Base-by-base conservation (phyloP, 2,797 vertebrate species). In the Myotis planiceps region DNA sequence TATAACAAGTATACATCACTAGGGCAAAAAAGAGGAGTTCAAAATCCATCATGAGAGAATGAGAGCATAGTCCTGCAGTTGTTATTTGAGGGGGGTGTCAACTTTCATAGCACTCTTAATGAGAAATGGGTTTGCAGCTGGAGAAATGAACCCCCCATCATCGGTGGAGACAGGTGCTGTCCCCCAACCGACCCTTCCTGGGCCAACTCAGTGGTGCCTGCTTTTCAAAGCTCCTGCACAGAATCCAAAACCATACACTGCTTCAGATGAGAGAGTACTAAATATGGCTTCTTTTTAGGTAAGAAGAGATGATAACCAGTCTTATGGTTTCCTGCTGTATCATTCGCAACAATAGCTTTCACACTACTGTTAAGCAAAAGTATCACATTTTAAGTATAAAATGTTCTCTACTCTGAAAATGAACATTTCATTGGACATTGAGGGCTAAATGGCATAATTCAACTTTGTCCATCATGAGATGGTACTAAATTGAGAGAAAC, bases 261-360 rank as follows among this genome's bases (percentile, higher is more conserved):
- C 29, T 47, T 78, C 53, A 68, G 34, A 53, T 42, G 75, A 79
- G 34, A 84, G 68, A 66, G 60, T 14, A 25, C 29, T 58, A 37
- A 49, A 76, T 45, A 55, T 19, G 27, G 83, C 39, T 95, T 88
- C 68, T 80, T 83, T 83, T 89, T 75, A 94, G 74, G 45, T 76
- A 72, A 55, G 79, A 72, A 55, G 75, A 86, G 45, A 78, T 25
- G 60, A 55, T 80, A 88, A 92, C 29, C 39, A 58, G 60, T 76
- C 78, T 69, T 47, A 69, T n/a, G 79, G 27, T 69, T 88, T 94
- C 82, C 76, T 42, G 86, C 18, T n/a, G 3, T 60, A 89, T 79
- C 69, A 74, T 75, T 91, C 34, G 45, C 58, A 94, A 93, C 29
- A 76, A 78, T 3, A 88, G 63, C 74, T 96, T 75, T 93, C 84